A percentile compares a stretch with the other conserved stretches of the same genome.
Conservation (phyloP, 2,113 vertebrate species). For the Colius striatus region DNA sequence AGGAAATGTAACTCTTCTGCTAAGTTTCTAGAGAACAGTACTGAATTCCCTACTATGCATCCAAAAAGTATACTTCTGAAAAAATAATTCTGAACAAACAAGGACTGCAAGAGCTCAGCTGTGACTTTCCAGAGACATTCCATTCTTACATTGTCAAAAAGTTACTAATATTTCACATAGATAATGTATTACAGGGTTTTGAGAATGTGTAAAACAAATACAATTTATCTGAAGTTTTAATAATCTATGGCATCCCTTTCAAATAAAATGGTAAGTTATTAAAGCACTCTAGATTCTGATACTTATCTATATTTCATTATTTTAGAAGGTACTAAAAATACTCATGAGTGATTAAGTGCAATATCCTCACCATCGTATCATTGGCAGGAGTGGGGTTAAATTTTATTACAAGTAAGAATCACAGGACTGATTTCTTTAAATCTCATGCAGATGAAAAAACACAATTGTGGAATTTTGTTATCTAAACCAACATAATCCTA, state of each 20-base stretch:
- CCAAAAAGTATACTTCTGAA: neutral
- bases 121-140: neutral
- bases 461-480: neutral
- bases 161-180: neutral
- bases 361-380: neutral
- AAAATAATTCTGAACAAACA: slow-evolving; percentile 12
- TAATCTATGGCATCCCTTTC: neutral
- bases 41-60: neutral
- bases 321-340: neutral
- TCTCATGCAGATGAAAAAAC: neutral
- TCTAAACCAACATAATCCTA: neutral
- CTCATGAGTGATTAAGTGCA: neutral
- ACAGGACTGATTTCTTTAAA: neutral
- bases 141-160: neutral
- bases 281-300: neutral
- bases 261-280: neutral
- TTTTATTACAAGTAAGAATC: neutral
- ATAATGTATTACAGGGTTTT: too few species aligned
- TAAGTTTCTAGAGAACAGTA: neutral
- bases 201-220: neutral
- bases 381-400: neutral
- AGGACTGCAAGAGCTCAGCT: neutral
- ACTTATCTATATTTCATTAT: neutral
- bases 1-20: neutral
- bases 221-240: neutral